Percentiles rank a stretch among this genome's conserved stretches.
Conservation (phyloP, 2,797 vertebrate genomes). For the Enteromius treurensis region DNA sequence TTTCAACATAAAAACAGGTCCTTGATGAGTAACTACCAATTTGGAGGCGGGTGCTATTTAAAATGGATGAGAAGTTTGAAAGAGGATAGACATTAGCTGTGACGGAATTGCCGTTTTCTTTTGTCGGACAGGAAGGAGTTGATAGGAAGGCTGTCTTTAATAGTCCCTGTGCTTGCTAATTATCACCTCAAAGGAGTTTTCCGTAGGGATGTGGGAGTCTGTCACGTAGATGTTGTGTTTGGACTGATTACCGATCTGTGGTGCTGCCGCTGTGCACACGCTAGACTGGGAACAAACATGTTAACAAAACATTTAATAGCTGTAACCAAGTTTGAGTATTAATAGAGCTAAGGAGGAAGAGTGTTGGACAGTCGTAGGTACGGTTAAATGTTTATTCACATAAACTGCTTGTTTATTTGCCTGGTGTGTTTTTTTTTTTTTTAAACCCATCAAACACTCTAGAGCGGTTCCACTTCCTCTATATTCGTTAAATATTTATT, state of each 20-base stretch:
- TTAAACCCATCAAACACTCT: background rate
- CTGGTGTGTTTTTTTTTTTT: background rate
- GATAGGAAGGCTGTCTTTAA: slow-evolving; percentile 41
- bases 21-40: slow-evolving; percentile 42
- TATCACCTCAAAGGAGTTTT: slow-evolving; percentile 47
- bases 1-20: slow-evolving; percentile 47
- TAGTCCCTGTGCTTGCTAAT: slow-evolving; percentile 23
- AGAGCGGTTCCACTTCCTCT: background rate
- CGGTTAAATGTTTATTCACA: background rate
- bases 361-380: background rate
- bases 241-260: slow-evolving; percentile 31
- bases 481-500: too few species aligned
- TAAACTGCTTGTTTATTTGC: background rate
- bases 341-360: background rate
- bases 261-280: background rate
- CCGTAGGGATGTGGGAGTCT: slow-evolving; percentile 33
- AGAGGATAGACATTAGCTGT: slow-evolving; percentile 35
- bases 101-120: slow-evolving; percentile 27
- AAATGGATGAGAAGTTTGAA: slow-evolving; percentile 31
- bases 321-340: background rate
- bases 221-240: slow-evolving; percentile 46
- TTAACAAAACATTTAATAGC: slow-evolving; percentile 11
- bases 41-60: slow-evolving; percentile 31
- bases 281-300: slow-evolving; percentile 20
- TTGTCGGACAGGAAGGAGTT: slow-evolving; percentile 29